Evolutionary conservation across 2,888 invertebrate species (phyloP).

Genomic region (Ennomos quercinarius): DNA sequence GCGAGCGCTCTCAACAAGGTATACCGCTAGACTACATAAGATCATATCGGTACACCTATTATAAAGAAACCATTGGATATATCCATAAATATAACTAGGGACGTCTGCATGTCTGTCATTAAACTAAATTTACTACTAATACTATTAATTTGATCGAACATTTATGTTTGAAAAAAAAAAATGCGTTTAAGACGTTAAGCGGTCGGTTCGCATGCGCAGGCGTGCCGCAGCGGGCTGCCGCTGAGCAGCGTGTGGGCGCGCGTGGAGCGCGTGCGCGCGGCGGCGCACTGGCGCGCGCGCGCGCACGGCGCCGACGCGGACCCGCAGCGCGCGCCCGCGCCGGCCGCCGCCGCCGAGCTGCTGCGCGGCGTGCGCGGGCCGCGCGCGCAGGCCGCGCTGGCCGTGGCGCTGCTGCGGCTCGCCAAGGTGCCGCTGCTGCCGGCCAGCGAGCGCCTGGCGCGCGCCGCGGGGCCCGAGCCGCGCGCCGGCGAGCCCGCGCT

Average conservation of each 20-base stretch:
- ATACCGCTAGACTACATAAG: no score
- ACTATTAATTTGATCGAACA: no score
- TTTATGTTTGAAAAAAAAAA: no score
- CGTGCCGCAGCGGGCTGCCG: constrained; percentile 86
- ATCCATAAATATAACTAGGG: no score
- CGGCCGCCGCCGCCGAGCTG: constrained; percentile 88
- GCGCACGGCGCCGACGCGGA: constrained; percentile 85
- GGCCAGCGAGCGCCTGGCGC: constrained; percentile 41
- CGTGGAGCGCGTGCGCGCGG: constrained; percentile 90
- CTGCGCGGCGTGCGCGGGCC: constrained; percentile 87
- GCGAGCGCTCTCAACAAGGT: no score
- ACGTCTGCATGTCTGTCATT: no score
- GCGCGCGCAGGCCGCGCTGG: constrained; percentile 71
- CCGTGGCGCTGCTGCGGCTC: constrained; percentile 79
- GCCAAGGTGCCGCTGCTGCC: constrained; percentile 42
- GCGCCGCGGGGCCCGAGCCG: constrained; percentile 45
- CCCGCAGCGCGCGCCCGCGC: constrained; percentile 88
- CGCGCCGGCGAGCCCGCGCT: constrained; percentile 30
- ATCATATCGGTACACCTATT: no score
- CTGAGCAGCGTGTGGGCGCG: constrained; percentile 90
- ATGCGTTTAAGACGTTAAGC: no score
- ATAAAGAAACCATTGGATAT: no score
- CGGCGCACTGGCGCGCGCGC: constrained; percentile 87
- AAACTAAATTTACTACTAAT: no score
- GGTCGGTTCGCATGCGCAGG: constrained; percentile 46